A percentile compares a stretch with the other conserved stretches of the same genome.
Conservation (phyloP, 2,888 invertebrate species). For the Agrotis clavis region DNA sequence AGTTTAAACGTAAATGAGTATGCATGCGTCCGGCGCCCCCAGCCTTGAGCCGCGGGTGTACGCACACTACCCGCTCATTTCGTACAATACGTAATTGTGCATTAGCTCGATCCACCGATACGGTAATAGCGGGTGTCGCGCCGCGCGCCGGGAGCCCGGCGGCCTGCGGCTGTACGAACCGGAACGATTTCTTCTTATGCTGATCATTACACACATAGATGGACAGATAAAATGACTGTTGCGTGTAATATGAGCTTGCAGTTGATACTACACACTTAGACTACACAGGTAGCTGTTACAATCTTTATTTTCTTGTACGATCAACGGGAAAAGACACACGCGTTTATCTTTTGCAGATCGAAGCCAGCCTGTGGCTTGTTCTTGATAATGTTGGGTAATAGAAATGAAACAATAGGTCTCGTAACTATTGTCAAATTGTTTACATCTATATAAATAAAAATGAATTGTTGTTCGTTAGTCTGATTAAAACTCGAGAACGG, state of each 20-base stretch:
- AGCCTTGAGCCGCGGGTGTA: slow-evolving; percentile 13
- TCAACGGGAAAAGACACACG: not conserved
- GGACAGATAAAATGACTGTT: slow-evolving; percentile 23
- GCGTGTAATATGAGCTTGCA: slow-evolving; percentile 26
- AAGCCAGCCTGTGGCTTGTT: not conserved
- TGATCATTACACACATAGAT: slow-evolving; percentile 16
- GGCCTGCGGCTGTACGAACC: slow-evolving; percentile 21
- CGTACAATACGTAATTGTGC: slow-evolving; percentile 76
- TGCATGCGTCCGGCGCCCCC: not conserved
- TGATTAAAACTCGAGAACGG: too few relatives aligned
- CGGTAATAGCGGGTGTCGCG: slow-evolving; percentile 38
- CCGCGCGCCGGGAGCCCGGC: slow-evolving; percentile 17
- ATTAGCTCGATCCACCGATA: slow-evolving; percentile 27
- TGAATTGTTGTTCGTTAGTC: too few relatives aligned
- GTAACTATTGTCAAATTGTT: too few relatives aligned
- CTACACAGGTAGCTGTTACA: slow-evolving; percentile 1
- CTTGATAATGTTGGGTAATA: not conserved
- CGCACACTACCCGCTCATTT: slow-evolving; percentile 65
- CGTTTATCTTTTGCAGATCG: not conserved
- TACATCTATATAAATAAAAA: too few relatives aligned
- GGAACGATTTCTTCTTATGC: slow-evolving; percentile 39
- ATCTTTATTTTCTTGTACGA: slow-evolving; percentile 1
- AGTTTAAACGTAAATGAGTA: slow-evolving; percentile 29
- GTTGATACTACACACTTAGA: not conserved
- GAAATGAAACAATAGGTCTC: too few relatives aligned